A percentile compares a stretch with the other conserved stretches of the same genome.
These are phyloP conservation scores for Macrotus californicus DNA, from an alignment of 2,113 vertebrate genomes.

Conservation along the genomic window DNA sequence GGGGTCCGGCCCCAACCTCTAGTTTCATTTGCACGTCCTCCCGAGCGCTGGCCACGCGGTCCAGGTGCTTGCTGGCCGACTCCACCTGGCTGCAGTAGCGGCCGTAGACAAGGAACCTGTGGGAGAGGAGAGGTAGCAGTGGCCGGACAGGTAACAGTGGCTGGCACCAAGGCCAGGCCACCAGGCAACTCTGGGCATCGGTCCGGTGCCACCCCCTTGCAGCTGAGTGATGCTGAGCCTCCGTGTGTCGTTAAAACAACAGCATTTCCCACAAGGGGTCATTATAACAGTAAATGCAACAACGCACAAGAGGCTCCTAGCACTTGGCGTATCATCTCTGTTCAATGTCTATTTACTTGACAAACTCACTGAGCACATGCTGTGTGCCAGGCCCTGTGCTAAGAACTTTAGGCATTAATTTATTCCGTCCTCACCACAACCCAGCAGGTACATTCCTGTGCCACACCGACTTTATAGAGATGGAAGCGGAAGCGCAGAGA, in stretches of 20 bases:
- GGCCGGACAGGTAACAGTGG: not conserved
- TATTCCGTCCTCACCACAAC: not conserved
- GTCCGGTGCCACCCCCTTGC: not conserved
- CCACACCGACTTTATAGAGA: not conserved
- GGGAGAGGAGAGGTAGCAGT: not conserved
- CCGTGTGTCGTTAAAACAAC: not conserved
- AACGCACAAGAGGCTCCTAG: not conserved
- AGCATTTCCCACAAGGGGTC: not conserved
- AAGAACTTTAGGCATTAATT: not conserved
- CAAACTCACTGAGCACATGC: not conserved
- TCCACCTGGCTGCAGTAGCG: conserved; percentile 94
- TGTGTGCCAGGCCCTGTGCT: not conserved
- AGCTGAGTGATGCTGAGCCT: not conserved
- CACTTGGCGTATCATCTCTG: not conserved
- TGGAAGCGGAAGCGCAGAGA: not conserved
- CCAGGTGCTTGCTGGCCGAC: conserved; percentile 86
- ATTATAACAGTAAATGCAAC: not conserved
- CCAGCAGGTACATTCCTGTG: not conserved
- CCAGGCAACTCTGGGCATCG: not conserved
- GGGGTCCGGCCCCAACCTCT: conserved; percentile 77
- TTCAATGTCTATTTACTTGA: not conserved
- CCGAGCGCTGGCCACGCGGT: conserved; percentile 79
- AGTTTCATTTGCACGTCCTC: conserved; percentile 92
- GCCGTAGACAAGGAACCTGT: conserved; percentile 89
- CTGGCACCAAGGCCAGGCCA: not conserved